Evolutionary conservation across 2,888 invertebrate species (phyloP).

Genomic region (Synanthedon tipuliformis): DNA sequence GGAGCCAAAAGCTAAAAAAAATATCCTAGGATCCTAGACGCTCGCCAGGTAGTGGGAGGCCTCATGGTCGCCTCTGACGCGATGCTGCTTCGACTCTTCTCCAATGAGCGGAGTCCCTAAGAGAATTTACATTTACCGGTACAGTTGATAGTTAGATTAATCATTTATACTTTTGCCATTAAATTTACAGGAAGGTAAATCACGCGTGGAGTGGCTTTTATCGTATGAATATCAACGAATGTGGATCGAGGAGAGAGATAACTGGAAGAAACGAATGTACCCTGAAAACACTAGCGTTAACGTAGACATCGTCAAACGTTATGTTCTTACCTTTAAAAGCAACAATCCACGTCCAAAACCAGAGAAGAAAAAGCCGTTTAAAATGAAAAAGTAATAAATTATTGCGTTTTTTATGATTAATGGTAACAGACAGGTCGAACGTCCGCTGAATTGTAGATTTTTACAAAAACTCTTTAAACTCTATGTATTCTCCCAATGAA

Average conservation of each 20-base stretch:
- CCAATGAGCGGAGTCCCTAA: too few relatives aligned
- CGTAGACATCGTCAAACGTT: conserved; percentile 55
- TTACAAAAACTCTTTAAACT: too few relatives aligned
- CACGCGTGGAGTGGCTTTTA: conserved; percentile 58
- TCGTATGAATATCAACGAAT: conserved; percentile 70
- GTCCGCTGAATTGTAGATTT: too few relatives aligned
- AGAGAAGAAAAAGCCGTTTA: conserved; percentile 58
- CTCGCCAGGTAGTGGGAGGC: too few relatives aligned
- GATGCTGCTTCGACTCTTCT: too few relatives aligned
- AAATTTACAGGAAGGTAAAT: conserved; percentile 39
- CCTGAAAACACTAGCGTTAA: conserved; percentile 54
- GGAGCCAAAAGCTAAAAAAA: too few relatives aligned
- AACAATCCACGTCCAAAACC: conserved; percentile 51
- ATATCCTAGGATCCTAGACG: too few relatives aligned
- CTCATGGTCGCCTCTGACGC: too few relatives aligned
- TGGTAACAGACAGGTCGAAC: too few relatives aligned
- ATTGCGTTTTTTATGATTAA: not conserved
- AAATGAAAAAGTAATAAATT: conserved; percentile 50
- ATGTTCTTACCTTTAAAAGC: conserved; percentile 55
- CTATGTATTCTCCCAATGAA: not conserved
- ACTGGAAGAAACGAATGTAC: conserved; percentile 67
- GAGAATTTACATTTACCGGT: too few relatives aligned
- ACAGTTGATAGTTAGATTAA: not conserved
- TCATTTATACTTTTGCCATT: not conserved
- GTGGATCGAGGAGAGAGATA: conserved; percentile 68